Percentiles rank a stretch among this genome's conserved stretches.
Evolutionary conservation across 2,888 invertebrate genomes (phyloP).

Genomic region (Rhamphomyia laevipes): DNA sequence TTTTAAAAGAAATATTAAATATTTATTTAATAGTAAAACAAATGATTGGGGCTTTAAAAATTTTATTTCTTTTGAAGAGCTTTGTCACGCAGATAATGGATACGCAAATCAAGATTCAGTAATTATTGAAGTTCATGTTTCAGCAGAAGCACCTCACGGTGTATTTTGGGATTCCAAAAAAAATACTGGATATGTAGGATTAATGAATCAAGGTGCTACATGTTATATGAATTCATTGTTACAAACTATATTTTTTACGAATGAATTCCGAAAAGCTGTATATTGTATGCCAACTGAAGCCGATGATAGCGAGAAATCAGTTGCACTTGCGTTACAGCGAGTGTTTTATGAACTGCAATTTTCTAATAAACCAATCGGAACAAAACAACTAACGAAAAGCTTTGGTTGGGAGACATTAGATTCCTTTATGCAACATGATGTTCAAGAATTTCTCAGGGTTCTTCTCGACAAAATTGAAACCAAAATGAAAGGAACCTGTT

Average conservation of each 20-base stretch:
- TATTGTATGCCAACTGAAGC: conserved; percentile 99
- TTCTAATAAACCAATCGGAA: conserved; percentile 95
- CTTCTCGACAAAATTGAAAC: conserved; percentile 94
- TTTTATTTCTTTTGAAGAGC: conserved; percentile 90
- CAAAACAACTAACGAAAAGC: conserved; percentile 96
- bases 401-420: conserved; percentile 99
- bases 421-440: conserved; percentile 99
- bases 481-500: conserved; percentile 98
- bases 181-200: conserved; percentile 78
- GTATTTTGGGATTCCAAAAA: conserved; percentile 98
- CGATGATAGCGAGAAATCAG: conserved; percentile 85
- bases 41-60: conserved; percentile 95
- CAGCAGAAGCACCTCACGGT: conserved; percentile 82
- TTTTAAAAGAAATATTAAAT: conserved; percentile 80
- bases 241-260: conserved; percentile 97
- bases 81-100: conserved; percentile 82
- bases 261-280: conserved; percentile 80
- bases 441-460: conserved; percentile 77
- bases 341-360: conserved; percentile 98
- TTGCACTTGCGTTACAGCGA: conserved; percentile 86
- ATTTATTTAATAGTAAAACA: conserved; percentile 83
- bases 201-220: conserved; percentile 99
- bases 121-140: conserved; percentile 62
- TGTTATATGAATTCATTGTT: conserved; percentile 99
- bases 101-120: conserved; percentile 86